Base-by-base conservation (phyloP, 2,797 vertebrate genomes). In the Lateolabrax maculatus region DNA sequence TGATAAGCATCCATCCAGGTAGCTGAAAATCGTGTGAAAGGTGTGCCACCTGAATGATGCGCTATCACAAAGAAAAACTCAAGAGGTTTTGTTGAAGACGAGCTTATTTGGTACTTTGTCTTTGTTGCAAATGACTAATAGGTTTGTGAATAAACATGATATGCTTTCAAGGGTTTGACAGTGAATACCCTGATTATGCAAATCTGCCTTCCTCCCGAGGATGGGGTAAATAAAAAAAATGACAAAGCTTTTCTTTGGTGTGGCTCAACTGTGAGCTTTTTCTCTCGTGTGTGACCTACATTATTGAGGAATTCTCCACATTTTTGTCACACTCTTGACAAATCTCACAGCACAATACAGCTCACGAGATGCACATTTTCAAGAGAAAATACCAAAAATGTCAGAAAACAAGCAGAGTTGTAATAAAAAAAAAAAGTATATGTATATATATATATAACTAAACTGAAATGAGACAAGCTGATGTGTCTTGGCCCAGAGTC, bases 111-210 rank as follows among this genome's bases (percentile, higher is more conserved):
- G 41, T 77, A 60, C 83, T 85, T 85, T 80, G 89, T 89, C 84
- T 92, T 87, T 87, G 72, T 87, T 67, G 10, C 41, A 76, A 80
- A 79, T 75, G 84, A 87, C 88, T 89, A 88, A 90, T 86, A 85
- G 84, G 73, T 85, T 82, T 88, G 86, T 82, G 89, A 93, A 91
- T 87, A 89, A 90, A 90, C 88, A 89, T 67, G 82, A 81, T 84
- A 71, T 48, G 84, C 83, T 92, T 91, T 91, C 86, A 84, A 84
- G 79, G 84, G 76, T 90, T 83, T 90, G 93, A 90, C 92, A 90
- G 86, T 86, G 84, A 92, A 88, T 73, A 84, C 62, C 61, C 80
- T 83, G 87, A 88, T 93, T 91, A 93, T 93, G 90, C 63, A 89
- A 93, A 93, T 91, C 82, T 56, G 60, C 82, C 80, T 76, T 67